Percentiles rank a stretch among this genome's conserved stretches.
phyloP scores from a whole-genome alignment of 2,888 invertebrate genomes.

The Diplolepis rosae region DNA sequence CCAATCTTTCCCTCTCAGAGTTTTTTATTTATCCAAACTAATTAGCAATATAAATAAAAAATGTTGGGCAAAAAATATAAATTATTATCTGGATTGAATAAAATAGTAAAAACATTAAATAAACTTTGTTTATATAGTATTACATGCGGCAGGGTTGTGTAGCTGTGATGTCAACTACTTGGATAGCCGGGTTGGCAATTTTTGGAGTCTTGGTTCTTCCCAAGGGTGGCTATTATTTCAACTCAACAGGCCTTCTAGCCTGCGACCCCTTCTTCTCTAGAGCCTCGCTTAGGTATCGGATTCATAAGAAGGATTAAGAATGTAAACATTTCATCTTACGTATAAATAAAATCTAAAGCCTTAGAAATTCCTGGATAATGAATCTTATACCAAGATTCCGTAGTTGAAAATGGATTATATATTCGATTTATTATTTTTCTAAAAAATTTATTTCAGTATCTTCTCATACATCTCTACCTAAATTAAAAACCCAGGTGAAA shows the following conservation, averaged over 20 bases:
- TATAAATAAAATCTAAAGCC: background rate
- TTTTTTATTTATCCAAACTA: too few species aligned
- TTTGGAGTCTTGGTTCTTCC: constrained; percentile 89
- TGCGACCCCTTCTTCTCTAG: constrained; percentile 92
- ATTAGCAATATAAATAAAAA: too few species aligned
- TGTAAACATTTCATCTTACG: background rate
- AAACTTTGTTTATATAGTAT: constrained; percentile 67
- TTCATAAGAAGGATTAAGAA: constrained; percentile 32
- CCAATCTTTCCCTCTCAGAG: too few species aligned
- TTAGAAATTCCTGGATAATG: background rate
- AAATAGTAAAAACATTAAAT: too few species aligned
- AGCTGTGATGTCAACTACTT: constrained; percentile 87
- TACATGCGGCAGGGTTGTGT: constrained; percentile 85
- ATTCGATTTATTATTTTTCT: background rate
- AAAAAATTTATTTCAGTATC: too few species aligned
- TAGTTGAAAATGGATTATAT: constrained; percentile 1
- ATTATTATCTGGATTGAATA: too few species aligned
- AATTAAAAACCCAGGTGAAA: too few species aligned
- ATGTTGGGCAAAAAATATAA: too few species aligned
- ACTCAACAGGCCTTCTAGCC: constrained; percentile 88
- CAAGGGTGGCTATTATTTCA: constrained; percentile 91
- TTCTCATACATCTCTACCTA: too few species aligned
- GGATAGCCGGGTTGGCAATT: constrained; percentile 88
- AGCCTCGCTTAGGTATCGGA: constrained; percentile 77
- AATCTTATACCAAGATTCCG: background rate